phyloP scores from a whole-genome alignment of 2,797 vertebrate species.

The Dipus sagitta region DNA sequence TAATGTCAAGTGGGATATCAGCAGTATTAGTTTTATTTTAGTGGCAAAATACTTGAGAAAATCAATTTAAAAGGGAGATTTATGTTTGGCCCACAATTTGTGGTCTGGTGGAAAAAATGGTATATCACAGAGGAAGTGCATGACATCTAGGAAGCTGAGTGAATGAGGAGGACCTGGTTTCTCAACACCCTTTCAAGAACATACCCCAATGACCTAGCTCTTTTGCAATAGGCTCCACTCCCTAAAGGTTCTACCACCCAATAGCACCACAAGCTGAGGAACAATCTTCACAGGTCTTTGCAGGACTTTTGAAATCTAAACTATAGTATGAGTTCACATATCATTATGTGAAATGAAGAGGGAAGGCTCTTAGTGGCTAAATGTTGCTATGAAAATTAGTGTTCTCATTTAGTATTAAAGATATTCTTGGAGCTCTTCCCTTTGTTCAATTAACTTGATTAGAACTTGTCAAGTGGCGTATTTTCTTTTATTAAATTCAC shows the following conservation, averaged over 20 bases:
- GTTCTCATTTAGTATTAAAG: constrained; percentile 68
- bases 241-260: not conserved
- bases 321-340: not conserved
- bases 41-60: not conserved
- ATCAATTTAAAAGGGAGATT: not conserved
- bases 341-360: constrained; percentile 13
- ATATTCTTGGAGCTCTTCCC: constrained; percentile 80
- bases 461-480: constrained; percentile 71
- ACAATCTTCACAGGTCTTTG: not conserved
- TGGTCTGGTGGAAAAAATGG: no score
- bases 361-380: not conserved
- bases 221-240: not conserved
- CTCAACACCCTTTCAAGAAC: not conserved
- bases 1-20: not conserved
- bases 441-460: constrained; percentile 81
- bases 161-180: not conserved
- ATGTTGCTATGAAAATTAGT: constrained; percentile 64
- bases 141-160: not conserved
- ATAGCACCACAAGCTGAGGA: not conserved
- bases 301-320: not conserved
- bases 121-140: not conserved
- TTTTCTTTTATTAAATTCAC: constrained; percentile 76
- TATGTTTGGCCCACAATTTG: not conserved
- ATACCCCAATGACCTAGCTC: not conserved
- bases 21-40: not conserved